These are phyloP conservation scores for Dynastes hyllus DNA, from an alignment of 2,888 invertebrate genomes.

Conservation along the genomic window DNA sequence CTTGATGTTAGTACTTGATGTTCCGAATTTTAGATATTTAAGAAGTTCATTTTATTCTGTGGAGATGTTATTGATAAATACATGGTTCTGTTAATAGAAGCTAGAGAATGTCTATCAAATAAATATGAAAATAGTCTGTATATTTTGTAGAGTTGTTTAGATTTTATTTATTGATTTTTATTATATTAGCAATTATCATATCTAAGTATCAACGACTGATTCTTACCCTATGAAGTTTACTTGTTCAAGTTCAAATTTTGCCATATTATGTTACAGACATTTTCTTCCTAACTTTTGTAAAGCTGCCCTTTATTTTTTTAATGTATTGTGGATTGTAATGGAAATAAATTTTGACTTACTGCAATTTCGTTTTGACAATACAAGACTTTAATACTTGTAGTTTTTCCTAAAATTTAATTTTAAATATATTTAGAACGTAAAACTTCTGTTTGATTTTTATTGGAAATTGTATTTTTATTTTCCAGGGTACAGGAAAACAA, in stretches of 20 bases:
- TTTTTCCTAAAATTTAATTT: slow-evolving; percentile 1
- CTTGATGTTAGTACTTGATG: slow-evolving; percentile 29
- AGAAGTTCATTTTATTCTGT: slow-evolving; percentile 21
- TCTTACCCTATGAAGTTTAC: slow-evolving; percentile 8
- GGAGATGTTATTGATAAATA: not conserved
- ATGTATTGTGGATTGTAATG: slow-evolving; percentile 31
- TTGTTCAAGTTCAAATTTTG: not conserved
- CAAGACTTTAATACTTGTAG: slow-evolving; percentile 15
- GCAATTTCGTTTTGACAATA: slow-evolving; percentile 29
- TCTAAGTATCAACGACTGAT: slow-evolving; percentile 27
- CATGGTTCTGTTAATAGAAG: slow-evolving; percentile 5
- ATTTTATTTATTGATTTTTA: slow-evolving; percentile 36
- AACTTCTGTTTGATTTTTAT: not conserved
- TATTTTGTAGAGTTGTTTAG: slow-evolving; percentile 27
- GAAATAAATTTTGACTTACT: slow-evolving; percentile 35
- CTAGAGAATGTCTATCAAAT: slow-evolving; percentile 22
- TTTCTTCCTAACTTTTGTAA: slow-evolving; percentile 28
- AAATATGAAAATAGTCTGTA: slow-evolving; percentile 30
- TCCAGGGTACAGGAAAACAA: too few species aligned
- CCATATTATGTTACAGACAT: slow-evolving; percentile 36
- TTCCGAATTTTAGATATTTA: slow-evolving; percentile 24
- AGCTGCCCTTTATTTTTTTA: slow-evolving; percentile 17
- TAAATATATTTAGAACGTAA: slow-evolving; percentile 5
- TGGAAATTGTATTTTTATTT: not conserved
- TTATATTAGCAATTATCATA: slow-evolving; percentile 1